Conservation (phyloP, 2,113 vertebrate genomes). For the Ivindomyrus marchei region DNA sequence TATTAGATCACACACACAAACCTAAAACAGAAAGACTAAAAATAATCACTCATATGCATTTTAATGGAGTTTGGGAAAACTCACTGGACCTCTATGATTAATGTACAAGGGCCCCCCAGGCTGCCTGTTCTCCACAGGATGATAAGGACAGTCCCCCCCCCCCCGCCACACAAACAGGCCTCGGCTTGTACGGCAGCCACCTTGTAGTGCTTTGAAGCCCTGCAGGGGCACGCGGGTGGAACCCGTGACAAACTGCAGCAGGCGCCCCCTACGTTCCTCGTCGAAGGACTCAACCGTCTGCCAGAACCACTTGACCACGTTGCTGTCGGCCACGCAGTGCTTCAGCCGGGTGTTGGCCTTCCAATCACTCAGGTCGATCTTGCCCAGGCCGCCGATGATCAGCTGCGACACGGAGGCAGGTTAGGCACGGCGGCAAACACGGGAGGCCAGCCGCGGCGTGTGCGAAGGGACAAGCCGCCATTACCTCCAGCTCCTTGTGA, state of each 20-base stretch:
- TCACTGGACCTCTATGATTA: background rate
- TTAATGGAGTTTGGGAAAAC: background rate
- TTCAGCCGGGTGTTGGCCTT: slow-evolving; percentile 93
- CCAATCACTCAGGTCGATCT: slow-evolving; percentile 91
- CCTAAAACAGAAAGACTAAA: background rate
- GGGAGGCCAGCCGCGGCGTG: background rate
- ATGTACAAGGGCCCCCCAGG: background rate
- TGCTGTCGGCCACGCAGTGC: slow-evolving; percentile 90
- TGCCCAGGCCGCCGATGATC: slow-evolving; percentile 89
- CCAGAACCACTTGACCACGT: slow-evolving; percentile 95
- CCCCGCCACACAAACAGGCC: background rate
- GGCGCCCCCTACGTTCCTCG: slow-evolving; percentile 82
- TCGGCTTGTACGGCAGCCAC: slow-evolving; percentile 73
- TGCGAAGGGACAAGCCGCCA: background rate
- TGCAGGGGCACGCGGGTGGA: slow-evolving; percentile 89
- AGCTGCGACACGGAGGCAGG: slow-evolving; percentile 57
- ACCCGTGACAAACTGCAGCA: slow-evolving; percentile 92
- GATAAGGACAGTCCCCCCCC: background rate
- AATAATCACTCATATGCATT: background rate
- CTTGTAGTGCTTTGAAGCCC: slow-evolving; percentile 97
- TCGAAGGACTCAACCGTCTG: slow-evolving; percentile 90
- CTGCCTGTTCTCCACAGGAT: background rate
- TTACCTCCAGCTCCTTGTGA: slow-evolving; percentile 94
- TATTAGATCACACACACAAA: background rate
- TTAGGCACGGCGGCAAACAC: background rate